Evolutionary conservation across 2,113 vertebrate species (phyloP).

Genomic region (Colossoma macropomum): DNA sequence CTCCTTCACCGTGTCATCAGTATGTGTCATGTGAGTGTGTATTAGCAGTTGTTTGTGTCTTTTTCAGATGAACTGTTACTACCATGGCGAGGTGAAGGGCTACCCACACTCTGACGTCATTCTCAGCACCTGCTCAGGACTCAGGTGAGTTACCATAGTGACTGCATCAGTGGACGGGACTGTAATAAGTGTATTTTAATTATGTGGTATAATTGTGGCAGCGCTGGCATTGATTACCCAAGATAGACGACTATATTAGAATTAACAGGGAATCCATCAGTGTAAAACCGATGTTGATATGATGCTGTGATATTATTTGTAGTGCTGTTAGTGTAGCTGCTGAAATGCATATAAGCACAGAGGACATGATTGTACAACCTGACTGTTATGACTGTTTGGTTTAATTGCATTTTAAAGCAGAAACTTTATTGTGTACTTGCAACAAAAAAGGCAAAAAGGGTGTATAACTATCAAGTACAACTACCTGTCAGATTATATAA

Average conservation of each 20-base stretch:
- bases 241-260: neutral
- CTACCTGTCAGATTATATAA: too few species aligned
- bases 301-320: neutral
- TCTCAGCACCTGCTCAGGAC: conserved; percentile 76
- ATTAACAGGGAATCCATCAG: neutral
- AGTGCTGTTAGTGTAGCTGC: neutral
- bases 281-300: neutral
- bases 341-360: neutral
- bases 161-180: conserved; percentile 4
- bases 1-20: neutral
- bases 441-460: too few species aligned
- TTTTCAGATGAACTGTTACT: conserved; percentile 80
- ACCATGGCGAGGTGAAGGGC: conserved; percentile 78
- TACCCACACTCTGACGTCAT: conserved; percentile 72
- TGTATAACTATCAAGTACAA: too few species aligned
- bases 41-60: conserved; percentile 17
- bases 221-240: neutral
- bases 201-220: neutral
- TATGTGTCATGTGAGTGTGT: neutral
- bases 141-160: conserved; percentile 73
- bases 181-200: neutral
- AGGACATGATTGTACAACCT: too few species aligned
- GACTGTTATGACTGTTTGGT: too few species aligned
- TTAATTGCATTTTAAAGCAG: too few species aligned
- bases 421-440: too few species aligned